Percentiles rank a stretch among this genome's conserved stretches.
These are phyloP conservation scores for Hepsetus odoe DNA, from an alignment of 2,113 vertebrate genomes.

Conservation along the genomic window DNA sequence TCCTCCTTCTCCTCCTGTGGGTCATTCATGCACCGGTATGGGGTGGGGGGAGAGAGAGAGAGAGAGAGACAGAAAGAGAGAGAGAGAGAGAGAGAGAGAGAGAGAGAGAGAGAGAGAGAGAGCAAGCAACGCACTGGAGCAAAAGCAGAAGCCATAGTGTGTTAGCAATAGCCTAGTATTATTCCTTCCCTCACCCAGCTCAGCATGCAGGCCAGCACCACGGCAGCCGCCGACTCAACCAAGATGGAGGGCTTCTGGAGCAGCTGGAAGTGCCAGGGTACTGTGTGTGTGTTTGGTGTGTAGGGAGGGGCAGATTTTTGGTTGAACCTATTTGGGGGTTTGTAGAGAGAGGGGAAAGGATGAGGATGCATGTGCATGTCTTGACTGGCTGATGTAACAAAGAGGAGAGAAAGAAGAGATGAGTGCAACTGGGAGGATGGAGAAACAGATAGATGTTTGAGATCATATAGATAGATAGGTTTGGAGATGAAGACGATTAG, in stretches of 20 bases:
- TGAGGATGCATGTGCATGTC: conserved; percentile 57
- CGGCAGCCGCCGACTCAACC: conserved; percentile 67
- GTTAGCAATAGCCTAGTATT: conserved; percentile 46
- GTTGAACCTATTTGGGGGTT: not conserved
- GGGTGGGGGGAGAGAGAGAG: conserved; percentile 64
- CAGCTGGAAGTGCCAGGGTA: conserved; percentile 99
- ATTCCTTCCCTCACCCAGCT: conserved; percentile 40
- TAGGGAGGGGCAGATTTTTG: not conserved
- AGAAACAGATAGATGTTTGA: not conserved
- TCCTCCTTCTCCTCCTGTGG: conserved; percentile 70
- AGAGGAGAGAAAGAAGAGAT: not conserved
- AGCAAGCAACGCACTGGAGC: conserved; percentile 48
- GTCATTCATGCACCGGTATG: conserved; percentile 73
- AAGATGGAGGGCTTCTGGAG: conserved; percentile 98
- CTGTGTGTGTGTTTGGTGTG: conserved; percentile 54
- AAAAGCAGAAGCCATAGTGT: conserved; percentile 64
- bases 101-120: conserved; percentile 54
- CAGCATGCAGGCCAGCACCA: conserved; percentile 87
- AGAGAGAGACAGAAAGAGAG: conserved; percentile 47
- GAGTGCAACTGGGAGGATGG: not conserved
- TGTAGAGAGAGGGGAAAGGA: not conserved
- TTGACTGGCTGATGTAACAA: conserved; percentile 55
- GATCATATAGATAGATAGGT: not conserved
- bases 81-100: conserved; percentile 59
- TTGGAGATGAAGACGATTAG: not conserved